Base-by-base conservation (phyloP, 2,113 vertebrate genomes). In the Eurypyga helias region DNA sequence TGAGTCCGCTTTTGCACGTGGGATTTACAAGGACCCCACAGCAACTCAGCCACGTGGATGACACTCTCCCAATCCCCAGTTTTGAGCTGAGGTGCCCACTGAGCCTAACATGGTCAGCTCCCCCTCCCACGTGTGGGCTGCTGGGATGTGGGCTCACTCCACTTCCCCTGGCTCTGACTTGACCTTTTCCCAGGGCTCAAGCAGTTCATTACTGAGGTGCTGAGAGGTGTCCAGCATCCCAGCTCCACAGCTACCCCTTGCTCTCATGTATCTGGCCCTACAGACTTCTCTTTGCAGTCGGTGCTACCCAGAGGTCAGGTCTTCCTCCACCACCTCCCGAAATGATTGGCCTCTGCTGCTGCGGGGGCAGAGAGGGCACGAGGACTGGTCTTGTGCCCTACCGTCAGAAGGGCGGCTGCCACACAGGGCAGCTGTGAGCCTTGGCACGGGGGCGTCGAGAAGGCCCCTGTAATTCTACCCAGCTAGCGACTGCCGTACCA, bases 351-450 rank as follows among this genome's bases (percentile, higher is more conserved):
- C 64, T 65, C 10, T 61, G 45, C 52, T 55, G 48, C 73, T 38
- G 52, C 0, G 1, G 62, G 78, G 14, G 31, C 57, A 61, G 33
- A 0, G 0, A 69, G 51, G 48, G 51, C 73, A 54, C 0, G 0
- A 38, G 51, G 55, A 12, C 11, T 34, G 46, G 58, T 70, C 67
- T 64, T 57, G 81, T 83, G 62, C 45, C 26, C 54, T 64, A 34
- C 11, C 3, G 1, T 31, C 55, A 83, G 72, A 67, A 62, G 46
- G 61, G 58, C 7, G 7, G 65, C 36, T 84, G 93, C 46, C 2
- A 3, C 1, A 0, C 21, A 62, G 61, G 19, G 65, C 90, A 96
- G 65, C 78, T 92, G 73, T 54, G 61, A 93, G 48, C 62, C 54
- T 52, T 73, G 62, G 54, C 57, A 41, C 1, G 12, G n/a, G 33